A percentile compares a stretch with the other conserved stretches of the same genome.
These are phyloP conservation scores for Drosophila prostipennis DNA, from an alignment of 2,888 invertebrate species.

Conservation along the genomic window DNA sequence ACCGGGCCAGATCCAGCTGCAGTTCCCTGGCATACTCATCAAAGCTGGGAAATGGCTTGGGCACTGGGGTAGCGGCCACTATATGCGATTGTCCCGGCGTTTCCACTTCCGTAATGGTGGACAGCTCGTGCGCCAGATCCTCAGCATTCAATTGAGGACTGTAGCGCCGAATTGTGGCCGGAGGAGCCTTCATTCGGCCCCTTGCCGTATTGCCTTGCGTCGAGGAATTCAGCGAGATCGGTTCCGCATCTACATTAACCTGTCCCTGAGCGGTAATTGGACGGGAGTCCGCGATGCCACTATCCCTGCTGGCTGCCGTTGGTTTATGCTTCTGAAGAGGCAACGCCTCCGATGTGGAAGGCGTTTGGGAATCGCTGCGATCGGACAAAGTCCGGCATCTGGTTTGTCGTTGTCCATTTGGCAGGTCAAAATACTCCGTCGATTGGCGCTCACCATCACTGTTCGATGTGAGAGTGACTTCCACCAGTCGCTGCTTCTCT, in stretches of 20 bases:
- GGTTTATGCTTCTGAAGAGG: conserved; percentile 78
- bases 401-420: conserved; percentile 45
- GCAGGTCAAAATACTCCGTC: conserved; percentile 83
- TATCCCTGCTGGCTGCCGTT: conserved; percentile 82
- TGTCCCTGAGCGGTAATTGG: conserved; percentile 81
- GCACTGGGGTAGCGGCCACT: conserved; percentile 40
- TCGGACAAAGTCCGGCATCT: conserved; percentile 55
- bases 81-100: conserved; percentile 86
- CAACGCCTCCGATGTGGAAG: conserved; percentile 55
- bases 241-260: conserved; percentile 57
- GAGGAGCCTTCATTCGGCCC: conserved; percentile 59
- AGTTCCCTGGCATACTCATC: conserved; percentile 85
- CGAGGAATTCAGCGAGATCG: conserved; percentile 59
- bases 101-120: conserved; percentile 89
- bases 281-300: conserved; percentile 83
- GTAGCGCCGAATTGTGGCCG: conserved; percentile 80
- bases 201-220: conserved; percentile 49
- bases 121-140: conserved; percentile 86
- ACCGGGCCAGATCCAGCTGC: conserved; percentile 80
- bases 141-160: conserved; percentile 82
- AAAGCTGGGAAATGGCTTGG: conserved; percentile 76
- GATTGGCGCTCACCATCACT: conserved; percentile 82
- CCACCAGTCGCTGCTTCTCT: conserved; percentile 85
- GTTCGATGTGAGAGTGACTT: conserved; percentile 82
- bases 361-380: conserved; percentile 51